Base-by-base conservation (phyloP, 2,888 invertebrate genomes). In the Tenthredo mesomela region DNA sequence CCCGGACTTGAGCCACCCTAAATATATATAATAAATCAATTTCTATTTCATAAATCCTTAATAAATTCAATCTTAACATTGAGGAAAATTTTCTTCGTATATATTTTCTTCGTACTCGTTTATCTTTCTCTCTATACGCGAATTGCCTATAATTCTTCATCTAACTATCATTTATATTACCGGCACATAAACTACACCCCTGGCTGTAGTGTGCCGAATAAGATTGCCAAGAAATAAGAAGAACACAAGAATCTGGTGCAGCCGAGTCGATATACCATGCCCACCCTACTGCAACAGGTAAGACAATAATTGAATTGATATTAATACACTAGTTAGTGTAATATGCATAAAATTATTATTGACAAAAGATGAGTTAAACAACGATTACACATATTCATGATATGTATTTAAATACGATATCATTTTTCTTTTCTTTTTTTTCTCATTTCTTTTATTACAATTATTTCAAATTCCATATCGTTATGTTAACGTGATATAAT, bases 201-300 rank as follows among this genome's bases (percentile, higher is more conserved):
- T 4, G 18, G 29, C 4, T 18, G 18, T 37, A 37, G n/a, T 37
- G n/a, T 61, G 21, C 33, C 37, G 21, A 40, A 21, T 40, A 61
- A 58, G 61, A 58, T 77, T 77, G 47, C 37, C 61, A 80, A 61
- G 40, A 37, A 37, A 37, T 9, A 58, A 40, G 15, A 73, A 43
- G 25, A 43, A 43, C 7, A 73, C 10, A 18, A 50, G 77, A 77
- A 18, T 77, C 54, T 54, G 71, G 50, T 54, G 80, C 80, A 80
- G 40, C 37, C 21, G 15, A 21, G 70, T 61, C 80, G 80, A 61
- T 50, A 47, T 29, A 86, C 86, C 84, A 92, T 92, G 92, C 86
- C 90, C 78, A 89, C 89, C n/a, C 86, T 89, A 82, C 87, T 90
- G 88, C 90, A 90, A 90, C 89, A 91, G 91, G 92, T 92, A 89